These are phyloP conservation scores for Spodoptera littoralis DNA, from an alignment of 2,888 invertebrate species.

Conservation along the genomic window DNA sequence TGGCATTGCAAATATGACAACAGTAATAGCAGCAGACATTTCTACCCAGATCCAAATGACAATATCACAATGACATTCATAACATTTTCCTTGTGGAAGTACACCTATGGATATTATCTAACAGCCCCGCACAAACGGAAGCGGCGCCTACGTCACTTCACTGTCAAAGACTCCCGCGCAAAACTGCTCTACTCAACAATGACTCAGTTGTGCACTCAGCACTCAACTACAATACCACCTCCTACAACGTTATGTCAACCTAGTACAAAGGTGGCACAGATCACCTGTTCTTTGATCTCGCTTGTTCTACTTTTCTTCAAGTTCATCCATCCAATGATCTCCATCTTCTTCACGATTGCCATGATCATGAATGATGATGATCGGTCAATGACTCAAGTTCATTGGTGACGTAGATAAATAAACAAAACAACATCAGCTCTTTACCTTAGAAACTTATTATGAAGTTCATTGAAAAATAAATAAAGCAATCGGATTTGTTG, in stretches of 20 bases:
- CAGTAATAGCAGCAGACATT: no score
- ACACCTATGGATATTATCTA: no score
- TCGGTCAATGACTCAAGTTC: slow-evolving; percentile 16
- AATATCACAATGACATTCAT: no score
- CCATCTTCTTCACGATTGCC: slow-evolving; percentile 16
- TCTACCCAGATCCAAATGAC: no score
- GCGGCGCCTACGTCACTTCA: neutral
- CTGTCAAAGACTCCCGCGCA: slow-evolving; percentile 16
- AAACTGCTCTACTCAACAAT: slow-evolving; percentile 11
- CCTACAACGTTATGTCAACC: slow-evolving; percentile 64
- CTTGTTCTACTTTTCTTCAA: slow-evolving; percentile 36
- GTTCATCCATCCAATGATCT: slow-evolving; percentile 23
- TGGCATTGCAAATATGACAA: no score
- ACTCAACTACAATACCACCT: slow-evolving; percentile 39
- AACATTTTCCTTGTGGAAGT: no score
- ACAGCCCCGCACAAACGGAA: no score
- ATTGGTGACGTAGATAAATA: slow-evolving; percentile 17
- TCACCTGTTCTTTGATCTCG: slow-evolving; percentile 73
- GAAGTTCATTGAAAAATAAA: slow-evolving; percentile 28
- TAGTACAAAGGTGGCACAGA: slow-evolving; percentile 69
- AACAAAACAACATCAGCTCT: slow-evolving; percentile 9
- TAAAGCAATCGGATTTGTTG: neutral
- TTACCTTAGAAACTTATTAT: slow-evolving; percentile 1
- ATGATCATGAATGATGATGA: slow-evolving; percentile 5
- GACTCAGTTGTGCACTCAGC: slow-evolving; percentile 31